Evolutionary conservation across 2,888 invertebrate species (phyloP), one percentile per base, ranked within the genome.

Genomic region (Tenthredo scrophulariae): DNA sequence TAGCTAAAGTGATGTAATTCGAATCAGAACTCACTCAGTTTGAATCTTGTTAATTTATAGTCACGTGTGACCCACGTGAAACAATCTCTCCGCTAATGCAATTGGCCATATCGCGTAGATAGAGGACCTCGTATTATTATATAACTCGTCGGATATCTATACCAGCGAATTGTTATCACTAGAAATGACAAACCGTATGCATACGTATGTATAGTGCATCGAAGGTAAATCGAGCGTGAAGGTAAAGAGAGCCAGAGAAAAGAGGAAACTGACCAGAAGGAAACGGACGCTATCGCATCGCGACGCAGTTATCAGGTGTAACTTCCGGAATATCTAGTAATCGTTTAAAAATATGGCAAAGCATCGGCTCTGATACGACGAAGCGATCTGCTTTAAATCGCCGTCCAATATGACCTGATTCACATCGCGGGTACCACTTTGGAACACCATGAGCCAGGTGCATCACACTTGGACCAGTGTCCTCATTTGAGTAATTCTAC

Each of bases 11-110:
- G 37, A 22, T 74, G 10, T 43, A 5, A 40, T 74, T 74, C 13
- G 29, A 40, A 74, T 74, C 10, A 22, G n/a, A 18, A 74, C 72
- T 9, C 1, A 67, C 67, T 40, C 40, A 22, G 26, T 74, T 72
- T 37, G 13, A 26, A 74, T 37, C 72, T n/a, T 43, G 72, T 15
- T 74, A 74, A 74, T 74, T 74, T 43, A 26, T 18, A n/a, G 22
- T 22, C 43, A 74, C 43, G 43, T 43, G 43, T 26, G n/a, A n/a
- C 43, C 72, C 72, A 10, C 22, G 72, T 74, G 43, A 74, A 22
- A 13, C 22, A 3, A 74, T 43, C 9, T 74, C 2, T 40, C 40
- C 26, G n/a, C 40, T 43, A 74, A 3, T 62, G 26, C 10, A 72
- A 22, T n/a, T 40, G 9, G 6, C 33, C 10, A 18, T n/a, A 40